Evolutionary conservation across 2,113 vertebrate species (phyloP).

Genomic region (Carlito syrichta): DNA sequence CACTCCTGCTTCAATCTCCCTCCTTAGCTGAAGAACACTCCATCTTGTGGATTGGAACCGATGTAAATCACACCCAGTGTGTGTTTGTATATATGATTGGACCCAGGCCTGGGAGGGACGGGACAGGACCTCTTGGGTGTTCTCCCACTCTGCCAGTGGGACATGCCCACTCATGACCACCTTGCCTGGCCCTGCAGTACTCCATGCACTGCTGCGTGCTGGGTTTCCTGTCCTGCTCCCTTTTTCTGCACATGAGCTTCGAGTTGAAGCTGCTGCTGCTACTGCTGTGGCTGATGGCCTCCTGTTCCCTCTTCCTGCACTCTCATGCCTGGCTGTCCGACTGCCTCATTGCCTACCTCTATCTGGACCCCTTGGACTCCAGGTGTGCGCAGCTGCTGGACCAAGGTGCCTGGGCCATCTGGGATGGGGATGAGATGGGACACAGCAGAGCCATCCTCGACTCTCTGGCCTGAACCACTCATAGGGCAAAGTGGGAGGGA

Average conservation of each 20-base stretch:
- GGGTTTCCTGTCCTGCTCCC: slow-evolving; percentile 89
- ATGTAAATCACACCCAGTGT: not conserved
- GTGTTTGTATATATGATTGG: not conserved
- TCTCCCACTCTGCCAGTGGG: not conserved
- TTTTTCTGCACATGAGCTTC: slow-evolving; percentile 88
- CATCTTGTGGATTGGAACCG: not conserved
- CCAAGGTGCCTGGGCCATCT: not conserved
- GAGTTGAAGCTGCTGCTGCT: slow-evolving; percentile 88
- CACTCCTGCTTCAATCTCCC: no score
- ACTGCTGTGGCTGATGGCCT: slow-evolving; percentile 87
- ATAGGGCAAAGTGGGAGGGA: not conserved
- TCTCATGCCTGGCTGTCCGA: slow-evolving; percentile 82
- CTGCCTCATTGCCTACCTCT: slow-evolving; percentile 83
- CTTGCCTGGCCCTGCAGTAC: slow-evolving; percentile 80
- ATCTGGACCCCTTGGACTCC: slow-evolving; percentile 75
- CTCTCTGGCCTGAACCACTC: not conserved
- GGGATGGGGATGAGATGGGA: not conserved
- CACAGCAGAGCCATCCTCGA: not conserved
- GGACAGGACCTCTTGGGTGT: not conserved
- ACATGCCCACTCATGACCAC: not conserved
- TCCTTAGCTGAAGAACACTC: not conserved
- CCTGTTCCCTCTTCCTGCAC: slow-evolving; percentile 88
- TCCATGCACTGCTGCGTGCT: slow-evolving; percentile 91
- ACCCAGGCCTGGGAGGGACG: not conserved
- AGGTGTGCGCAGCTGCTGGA: not conserved